A percentile compares a stretch with the other conserved stretches of the same genome.
These are phyloP conservation scores for Ptyas mucosa DNA, from an alignment of 2,113 vertebrate species.

Conservation along the genomic window DNA sequence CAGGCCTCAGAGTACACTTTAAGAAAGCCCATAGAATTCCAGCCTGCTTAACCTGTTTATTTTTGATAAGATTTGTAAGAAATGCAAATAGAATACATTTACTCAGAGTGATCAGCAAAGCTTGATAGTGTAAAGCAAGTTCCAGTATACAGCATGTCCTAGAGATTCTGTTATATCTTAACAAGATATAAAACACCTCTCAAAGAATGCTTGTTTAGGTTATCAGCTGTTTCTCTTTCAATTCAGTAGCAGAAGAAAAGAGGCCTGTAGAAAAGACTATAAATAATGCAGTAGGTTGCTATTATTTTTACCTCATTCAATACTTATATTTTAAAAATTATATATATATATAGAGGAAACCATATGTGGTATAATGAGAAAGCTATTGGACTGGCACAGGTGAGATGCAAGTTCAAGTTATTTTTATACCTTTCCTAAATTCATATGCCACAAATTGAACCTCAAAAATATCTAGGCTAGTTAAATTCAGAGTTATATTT, in stretches of 20 bases:
- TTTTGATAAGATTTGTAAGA: constrained; percentile 56
- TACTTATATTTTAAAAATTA: background rate
- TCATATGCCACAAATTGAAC: background rate
- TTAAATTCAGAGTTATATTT: background rate
- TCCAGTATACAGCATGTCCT: constrained; percentile 22
- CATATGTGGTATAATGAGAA: background rate
- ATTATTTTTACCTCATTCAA: background rate
- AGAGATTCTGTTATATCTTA: constrained; percentile 53
- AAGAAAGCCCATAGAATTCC: constrained; percentile 11
- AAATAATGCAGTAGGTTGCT: background rate
- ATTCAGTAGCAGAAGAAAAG: background rate
- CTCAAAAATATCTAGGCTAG: background rate
- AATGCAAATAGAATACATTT: constrained; percentile 60
- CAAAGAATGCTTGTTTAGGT: constrained; percentile 31
- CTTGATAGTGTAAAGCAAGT: constrained; percentile 46
- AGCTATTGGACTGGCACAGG: background rate
- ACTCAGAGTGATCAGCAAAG: constrained; percentile 43
- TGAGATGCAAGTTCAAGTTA: background rate
- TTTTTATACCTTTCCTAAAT: background rate
- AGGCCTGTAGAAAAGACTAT: background rate
- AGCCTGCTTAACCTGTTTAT: constrained; percentile 50
- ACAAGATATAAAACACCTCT: constrained; percentile 23
- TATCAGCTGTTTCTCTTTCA: background rate
- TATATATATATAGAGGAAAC: background rate
- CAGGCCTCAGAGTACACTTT: constrained; percentile 42